Percentiles rank a stretch among this genome's conserved stretches.
These are phyloP conservation scores for Condylostylus longicornis DNA, from an alignment of 1,140 invertebrate genomes.

Conservation along the genomic window DNA sequence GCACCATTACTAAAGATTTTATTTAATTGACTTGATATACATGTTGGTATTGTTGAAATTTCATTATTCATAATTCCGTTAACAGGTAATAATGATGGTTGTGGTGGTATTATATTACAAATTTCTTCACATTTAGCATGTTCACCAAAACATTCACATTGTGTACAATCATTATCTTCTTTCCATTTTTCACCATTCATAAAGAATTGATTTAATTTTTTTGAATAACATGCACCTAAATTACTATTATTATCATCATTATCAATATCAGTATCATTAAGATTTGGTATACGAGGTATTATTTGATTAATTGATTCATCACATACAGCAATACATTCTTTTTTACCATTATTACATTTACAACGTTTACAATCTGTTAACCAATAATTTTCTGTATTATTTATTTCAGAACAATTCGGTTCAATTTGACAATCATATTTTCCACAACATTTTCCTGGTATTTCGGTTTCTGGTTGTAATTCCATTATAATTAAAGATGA, in stretches of 20 bases:
- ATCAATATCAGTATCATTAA: too few species aligned
- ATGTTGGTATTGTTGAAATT: too few species aligned
- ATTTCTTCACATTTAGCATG: constrained; percentile 21
- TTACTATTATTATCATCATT: constrained; percentile 7
- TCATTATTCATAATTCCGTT: too few species aligned
- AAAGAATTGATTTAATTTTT: constrained; percentile 17
- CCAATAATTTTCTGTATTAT: constrained; percentile 20
- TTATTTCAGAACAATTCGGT: constrained; percentile 19
- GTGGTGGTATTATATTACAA: too few species aligned
- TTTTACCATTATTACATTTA: constrained; percentile 14
- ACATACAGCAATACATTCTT: constrained; percentile 21
- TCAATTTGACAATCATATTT: constrained; percentile 17
- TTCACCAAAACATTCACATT: constrained; percentile 22
- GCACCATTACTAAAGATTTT: too few species aligned
- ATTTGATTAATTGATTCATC: constrained; percentile 17
- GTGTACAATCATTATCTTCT: constrained; percentile 21
- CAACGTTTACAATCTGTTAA: constrained; percentile 21
- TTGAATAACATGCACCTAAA: constrained; percentile 19
- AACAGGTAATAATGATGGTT: too few species aligned
- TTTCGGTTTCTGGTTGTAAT: constrained; percentile 16
- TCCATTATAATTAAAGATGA: constrained; percentile 17
- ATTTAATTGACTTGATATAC: too few species aligned
- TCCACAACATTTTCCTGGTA: constrained; percentile 23
- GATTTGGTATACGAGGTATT: too few species aligned
- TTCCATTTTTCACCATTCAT: constrained; percentile 21